Conservation (phyloP, 2,888 invertebrate genomes). For the Carcina quercana region DNA sequence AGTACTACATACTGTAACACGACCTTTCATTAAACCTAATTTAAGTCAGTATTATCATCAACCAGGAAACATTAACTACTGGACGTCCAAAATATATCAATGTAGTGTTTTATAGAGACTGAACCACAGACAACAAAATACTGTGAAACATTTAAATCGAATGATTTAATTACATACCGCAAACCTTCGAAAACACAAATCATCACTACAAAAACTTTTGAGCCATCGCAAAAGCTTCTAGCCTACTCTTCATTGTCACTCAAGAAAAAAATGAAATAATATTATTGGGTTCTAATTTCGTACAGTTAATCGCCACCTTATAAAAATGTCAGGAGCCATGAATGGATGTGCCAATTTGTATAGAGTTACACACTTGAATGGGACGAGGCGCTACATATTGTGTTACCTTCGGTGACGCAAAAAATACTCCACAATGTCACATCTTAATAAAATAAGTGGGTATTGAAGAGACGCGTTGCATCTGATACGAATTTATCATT, state of each 20-base stretch:
- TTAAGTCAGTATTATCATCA: no score
- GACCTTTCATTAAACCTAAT: no score
- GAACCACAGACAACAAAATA: no score
- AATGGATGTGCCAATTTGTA: conserved; percentile 69
- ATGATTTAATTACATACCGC: no score
- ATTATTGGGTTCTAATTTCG: conserved; percentile 75
- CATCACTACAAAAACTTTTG: no score
- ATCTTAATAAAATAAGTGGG: conserved; percentile 44
- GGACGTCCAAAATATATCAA: no score
- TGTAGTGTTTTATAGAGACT: no score
- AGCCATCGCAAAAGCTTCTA: no score
- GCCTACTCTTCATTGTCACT: conserved; percentile 32
- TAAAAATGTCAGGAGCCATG: conserved; percentile 63
- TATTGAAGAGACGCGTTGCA: conserved; percentile 42
- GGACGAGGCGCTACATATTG: conserved; percentile 39
- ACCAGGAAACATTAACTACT: no score
- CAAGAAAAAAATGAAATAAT: conserved; percentile 53
- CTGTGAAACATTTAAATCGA: no score
- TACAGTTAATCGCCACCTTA: conserved; percentile 64
- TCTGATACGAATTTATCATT: conserved; percentile 17
- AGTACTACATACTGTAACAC: no score
- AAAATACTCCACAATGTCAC: conserved; percentile 37
- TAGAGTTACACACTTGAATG: conserved; percentile 52
- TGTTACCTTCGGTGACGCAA: conserved; percentile 40
- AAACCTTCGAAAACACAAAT: no score